Conservation (phyloP, 2,113 vertebrate genomes). For the Pan troglodytes region NHGRI_mPanTro3-v2.1_pri NC_072401.2:40372501-40373000, state of each 20-base stretch:
- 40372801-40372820: not conserved
- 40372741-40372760: not conserved
- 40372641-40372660: not conserved
- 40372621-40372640: not conserved
- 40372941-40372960: not conserved
- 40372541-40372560: slow-evolving; percentile 14
- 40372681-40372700: too few species aligned
- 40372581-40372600: not conserved
- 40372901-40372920: not conserved
- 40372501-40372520: not conserved
- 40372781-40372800: not conserved
- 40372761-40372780: not conserved
- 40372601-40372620: not conserved
- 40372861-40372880: not conserved
- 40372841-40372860: not conserved
- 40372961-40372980: not conserved
- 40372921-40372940: not conserved
- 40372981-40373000: not conserved
- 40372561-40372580: not conserved
- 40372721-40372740: not conserved
- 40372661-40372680: slow-evolving; percentile 21
- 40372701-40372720: not conserved
- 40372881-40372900: not conserved
- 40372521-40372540: not conserved
- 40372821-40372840: not conserved